Base-by-base conservation (phyloP, 2,113 vertebrate genomes). In the Oxyruncus cristatus region DNA sequence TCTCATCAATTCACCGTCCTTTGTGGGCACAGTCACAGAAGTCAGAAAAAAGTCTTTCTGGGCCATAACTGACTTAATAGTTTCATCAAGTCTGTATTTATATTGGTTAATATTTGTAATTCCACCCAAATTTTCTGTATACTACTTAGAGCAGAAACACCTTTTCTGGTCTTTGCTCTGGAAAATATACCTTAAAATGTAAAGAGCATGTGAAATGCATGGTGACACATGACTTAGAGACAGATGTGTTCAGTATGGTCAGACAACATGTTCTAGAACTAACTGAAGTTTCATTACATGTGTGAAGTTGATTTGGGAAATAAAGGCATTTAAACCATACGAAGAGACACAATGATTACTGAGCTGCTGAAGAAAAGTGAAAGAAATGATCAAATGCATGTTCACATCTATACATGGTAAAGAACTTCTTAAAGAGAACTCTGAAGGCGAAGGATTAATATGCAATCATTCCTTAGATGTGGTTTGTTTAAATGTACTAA, bases 391-490 rank as follows among this genome's bases (percentile, higher is more conserved):
- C 73, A 89, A 66, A 70, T 82, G 68, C 14, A 1, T 58, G 21
- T 87, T 93, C 74, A 67, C 35, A 5, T 63, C 9, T 39, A n/a
- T 63, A 35, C 24, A 19, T 24, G 28, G 65, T 66, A 32, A 84
- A 67, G 39, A 22, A 35, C 56, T 88, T 73, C 46, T 92, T 76
- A 65, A 8, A 92, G 91, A 91, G 85, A 93, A 62, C 21, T 53
- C 21, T 53, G 82, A 68, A 95, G 71, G 82, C 81, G 93, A 71
- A 92, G 82, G 20, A 47, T 70, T 78, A 86, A 56, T 91, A 84
- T 75, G 62, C 97, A 95, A 92, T 95, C 41, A 56, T 59, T 96
- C 55, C 81, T 94, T 97, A 95, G 82, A 95, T 95, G 93, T 87
- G 93, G 52, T 82, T 88, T 71, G 83, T 89, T 95, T 81, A 78